Percentiles rank a stretch among this genome's conserved stretches.
phyloP scores from a whole-genome alignment of 2,888 invertebrate species.

The Pemphredon lugubris region DNA sequence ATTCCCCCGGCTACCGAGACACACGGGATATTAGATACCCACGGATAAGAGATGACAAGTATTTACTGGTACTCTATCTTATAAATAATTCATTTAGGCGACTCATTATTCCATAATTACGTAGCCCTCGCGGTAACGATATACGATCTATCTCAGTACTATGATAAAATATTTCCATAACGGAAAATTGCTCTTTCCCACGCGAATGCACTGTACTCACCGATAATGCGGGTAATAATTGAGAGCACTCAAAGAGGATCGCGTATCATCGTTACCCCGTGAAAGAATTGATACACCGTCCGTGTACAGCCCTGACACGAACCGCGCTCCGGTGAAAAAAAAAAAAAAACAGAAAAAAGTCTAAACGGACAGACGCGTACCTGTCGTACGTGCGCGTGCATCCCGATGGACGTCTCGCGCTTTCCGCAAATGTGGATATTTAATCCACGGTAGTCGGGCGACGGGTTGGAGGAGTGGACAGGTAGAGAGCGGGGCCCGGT shows the following conservation, averaged over 20 bases:
- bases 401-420: slow-evolving; percentile 10
- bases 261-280: neutral
- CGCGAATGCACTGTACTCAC: no score
- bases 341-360: neutral
- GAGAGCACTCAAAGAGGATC: neutral
- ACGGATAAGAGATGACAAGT: no score
- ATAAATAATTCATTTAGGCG: no score
- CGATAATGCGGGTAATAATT: neutral
- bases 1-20: no score
- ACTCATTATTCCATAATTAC: no score
- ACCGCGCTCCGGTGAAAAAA: neutral
- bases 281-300: neutral
- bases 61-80: no score
- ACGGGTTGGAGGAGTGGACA: slow-evolving; percentile 19
- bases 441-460: slow-evolving; percentile 17
- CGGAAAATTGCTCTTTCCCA: no score
- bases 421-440: slow-evolving; percentile 34
- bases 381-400: slow-evolving; percentile 4
- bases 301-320: neutral
- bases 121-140: no score
- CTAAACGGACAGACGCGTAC: no score
- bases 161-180: no score
- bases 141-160: no score
- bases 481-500: slow-evolving; percentile 22
- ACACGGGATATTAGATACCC: no score